phyloP scores from a whole-genome alignment of 2,113 vertebrate genomes.

The Ptyas mucosa region DNA sequence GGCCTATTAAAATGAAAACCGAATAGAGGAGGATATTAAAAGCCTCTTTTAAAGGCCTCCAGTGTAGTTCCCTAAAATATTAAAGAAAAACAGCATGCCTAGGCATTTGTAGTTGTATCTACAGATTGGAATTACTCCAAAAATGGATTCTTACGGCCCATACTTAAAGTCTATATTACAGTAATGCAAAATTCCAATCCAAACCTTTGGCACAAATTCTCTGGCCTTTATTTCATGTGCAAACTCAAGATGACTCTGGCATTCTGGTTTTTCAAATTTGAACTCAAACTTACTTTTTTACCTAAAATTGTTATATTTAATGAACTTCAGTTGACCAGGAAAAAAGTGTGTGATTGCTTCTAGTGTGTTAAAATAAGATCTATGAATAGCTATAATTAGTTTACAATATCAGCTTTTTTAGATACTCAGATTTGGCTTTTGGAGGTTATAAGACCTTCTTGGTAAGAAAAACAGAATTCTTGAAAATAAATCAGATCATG shows the following conservation, averaged over 20 bases:
- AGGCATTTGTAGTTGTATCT: not conserved
- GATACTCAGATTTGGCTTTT: not conserved
- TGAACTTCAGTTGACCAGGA: not conserved
- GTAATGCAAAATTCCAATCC: not conserved
- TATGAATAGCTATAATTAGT: not conserved
- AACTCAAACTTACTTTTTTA: not conserved
- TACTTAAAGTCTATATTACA: not conserved
- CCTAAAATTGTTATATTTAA: not conserved
- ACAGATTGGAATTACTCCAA: rapidly evolving
- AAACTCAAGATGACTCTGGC: too few species aligned
- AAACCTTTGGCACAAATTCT: not conserved
- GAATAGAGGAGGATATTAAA: not conserved
- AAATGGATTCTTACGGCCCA: not conserved
- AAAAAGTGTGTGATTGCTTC: not conserved
- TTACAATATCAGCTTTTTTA: not conserved
- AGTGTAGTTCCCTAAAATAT: not conserved
- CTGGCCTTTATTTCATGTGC: not conserved
- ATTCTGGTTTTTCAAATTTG: too few species aligned
- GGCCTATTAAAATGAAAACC: not conserved
- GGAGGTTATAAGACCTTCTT: not conserved
- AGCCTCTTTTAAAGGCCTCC: not conserved
- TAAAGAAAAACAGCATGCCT: not conserved
- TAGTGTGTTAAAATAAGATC: not conserved
- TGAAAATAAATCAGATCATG: not conserved
- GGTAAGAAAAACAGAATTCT: not conserved